Evolutionary conservation across 2,113 vertebrate species (phyloP).

Genomic region (Zosterops lateralis): DNA sequence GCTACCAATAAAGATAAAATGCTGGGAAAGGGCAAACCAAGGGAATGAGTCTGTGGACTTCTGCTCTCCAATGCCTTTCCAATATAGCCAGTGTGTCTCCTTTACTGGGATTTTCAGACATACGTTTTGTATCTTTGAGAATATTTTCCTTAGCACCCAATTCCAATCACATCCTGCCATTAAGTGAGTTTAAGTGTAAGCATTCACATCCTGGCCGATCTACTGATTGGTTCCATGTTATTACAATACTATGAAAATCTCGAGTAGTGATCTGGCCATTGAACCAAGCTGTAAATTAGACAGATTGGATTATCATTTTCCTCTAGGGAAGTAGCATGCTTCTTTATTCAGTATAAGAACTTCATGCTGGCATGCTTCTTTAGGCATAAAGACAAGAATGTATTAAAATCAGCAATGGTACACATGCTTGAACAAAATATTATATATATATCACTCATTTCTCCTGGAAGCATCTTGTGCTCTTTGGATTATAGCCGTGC

Average conservation of each 20-base stretch:
- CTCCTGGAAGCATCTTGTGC: conserved; percentile 1
- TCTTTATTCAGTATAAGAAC: background rate
- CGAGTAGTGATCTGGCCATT: background rate
- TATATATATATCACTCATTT: conserved; percentile 13
- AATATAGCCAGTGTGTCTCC: background rate
- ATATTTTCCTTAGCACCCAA: background rate
- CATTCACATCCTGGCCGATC: background rate
- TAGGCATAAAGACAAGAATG: background rate
- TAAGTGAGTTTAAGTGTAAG: background rate
- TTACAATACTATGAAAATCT: background rate
- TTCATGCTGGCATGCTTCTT: background rate
- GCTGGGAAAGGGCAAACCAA: background rate
- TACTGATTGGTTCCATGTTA: background rate
- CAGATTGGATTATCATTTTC: background rate
- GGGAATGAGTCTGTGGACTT: background rate
- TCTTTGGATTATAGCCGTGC: background rate
- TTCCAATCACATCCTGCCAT: background rate
- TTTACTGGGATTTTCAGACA: background rate
- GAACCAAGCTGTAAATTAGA: background rate
- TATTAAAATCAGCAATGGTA: background rate
- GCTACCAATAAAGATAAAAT: background rate
- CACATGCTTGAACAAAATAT: background rate
- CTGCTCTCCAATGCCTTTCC: background rate
- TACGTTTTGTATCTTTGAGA: background rate
- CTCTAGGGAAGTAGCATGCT: background rate